phyloP scores from a whole-genome alignment of 2,888 invertebrate genomes.

The Osmoderma eremita region DNA sequence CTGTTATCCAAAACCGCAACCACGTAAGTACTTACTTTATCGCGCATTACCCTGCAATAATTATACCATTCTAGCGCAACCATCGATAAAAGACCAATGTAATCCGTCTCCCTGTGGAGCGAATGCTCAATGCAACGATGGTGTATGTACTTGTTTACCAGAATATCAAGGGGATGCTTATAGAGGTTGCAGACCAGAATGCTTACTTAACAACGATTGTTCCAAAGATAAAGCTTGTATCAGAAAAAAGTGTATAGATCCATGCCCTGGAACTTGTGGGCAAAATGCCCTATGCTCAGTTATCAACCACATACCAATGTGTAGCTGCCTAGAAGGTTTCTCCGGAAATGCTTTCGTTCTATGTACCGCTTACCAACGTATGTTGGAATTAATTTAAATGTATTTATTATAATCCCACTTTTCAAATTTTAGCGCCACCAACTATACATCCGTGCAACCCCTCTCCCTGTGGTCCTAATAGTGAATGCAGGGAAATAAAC shows the following conservation, averaged over 20 bases:
- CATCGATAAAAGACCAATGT: slow-evolving; percentile 66
- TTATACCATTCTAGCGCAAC: slow-evolving; percentile 54
- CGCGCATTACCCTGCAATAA: background rate
- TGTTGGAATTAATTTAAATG: background rate
- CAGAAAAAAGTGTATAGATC: slow-evolving; percentile 75
- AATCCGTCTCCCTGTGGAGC: slow-evolving; percentile 75
- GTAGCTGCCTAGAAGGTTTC: slow-evolving; percentile 76
- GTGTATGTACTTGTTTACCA: slow-evolving; percentile 75
- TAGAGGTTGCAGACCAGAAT: slow-evolving; percentile 76
- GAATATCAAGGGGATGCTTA: slow-evolving; percentile 80
- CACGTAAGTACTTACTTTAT: slow-evolving; percentile 3
- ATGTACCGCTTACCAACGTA: slow-evolving; percentile 64
- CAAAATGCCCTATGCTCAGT: slow-evolving; percentile 77
- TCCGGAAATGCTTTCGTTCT: slow-evolving; percentile 78
- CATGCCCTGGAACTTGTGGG: slow-evolving; percentile 82
- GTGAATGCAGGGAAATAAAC: slow-evolving; percentile 72
- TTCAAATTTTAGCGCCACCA: slow-evolving; percentile 61
- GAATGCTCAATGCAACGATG: slow-evolving; percentile 72
- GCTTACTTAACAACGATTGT: slow-evolving; percentile 78
- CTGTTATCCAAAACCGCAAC: slow-evolving; percentile 60
- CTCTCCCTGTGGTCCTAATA: slow-evolving; percentile 79
- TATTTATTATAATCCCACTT: background rate
- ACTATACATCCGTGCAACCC: slow-evolving; percentile 71
- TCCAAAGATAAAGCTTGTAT: slow-evolving; percentile 76
- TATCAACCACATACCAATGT: slow-evolving; percentile 80